phyloP scores from a whole-genome alignment of 2,113 vertebrate species.

The Thunnus thynnus region DNA sequence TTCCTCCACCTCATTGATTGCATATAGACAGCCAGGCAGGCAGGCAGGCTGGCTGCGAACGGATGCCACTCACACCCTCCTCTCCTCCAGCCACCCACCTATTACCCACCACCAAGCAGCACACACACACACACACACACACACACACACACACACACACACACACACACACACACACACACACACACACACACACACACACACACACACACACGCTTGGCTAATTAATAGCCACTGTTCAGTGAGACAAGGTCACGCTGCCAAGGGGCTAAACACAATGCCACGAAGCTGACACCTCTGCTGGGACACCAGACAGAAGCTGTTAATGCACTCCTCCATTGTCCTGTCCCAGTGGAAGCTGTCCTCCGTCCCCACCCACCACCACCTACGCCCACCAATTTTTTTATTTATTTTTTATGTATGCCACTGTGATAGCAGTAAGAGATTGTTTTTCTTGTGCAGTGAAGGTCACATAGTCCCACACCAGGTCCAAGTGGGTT shows the following conservation, averaged over 20 bases:
- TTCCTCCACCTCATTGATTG: slow-evolving; percentile 73
- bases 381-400: neutral
- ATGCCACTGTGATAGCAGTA: neutral
- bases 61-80: slow-evolving; percentile 59
- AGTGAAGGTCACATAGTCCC: slow-evolving; percentile 45
- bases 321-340: slow-evolving; percentile 54
- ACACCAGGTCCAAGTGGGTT: slow-evolving; percentile 23
- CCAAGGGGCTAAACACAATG: slow-evolving; percentile 65
- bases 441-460: slow-evolving; percentile 1
- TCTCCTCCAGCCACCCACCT: slow-evolving; percentile 43
- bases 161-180: slow-evolving; percentile 37
- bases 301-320: slow-evolving; percentile 48
- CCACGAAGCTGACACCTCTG: slow-evolving; percentile 64
- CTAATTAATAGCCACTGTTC: slow-evolving; percentile 78
- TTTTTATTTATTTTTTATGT: neutral
- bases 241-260: slow-evolving; percentile 69
- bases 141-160: slow-evolving; percentile 43
- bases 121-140: slow-evolving; percentile 30
- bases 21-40: slow-evolving; percentile 59
- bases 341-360: slow-evolving; percentile 35
- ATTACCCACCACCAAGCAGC: slow-evolving; percentile 39
- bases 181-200: slow-evolving; percentile 35
- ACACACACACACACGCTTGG: slow-evolving; percentile 45
- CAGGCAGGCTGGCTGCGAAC: slow-evolving; percentile 35
- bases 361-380: slow-evolving; percentile 11